These are phyloP conservation scores for Cephus sareptanus DNA, from an alignment of 2,888 invertebrate genomes.

Conservation along the genomic window DNA sequence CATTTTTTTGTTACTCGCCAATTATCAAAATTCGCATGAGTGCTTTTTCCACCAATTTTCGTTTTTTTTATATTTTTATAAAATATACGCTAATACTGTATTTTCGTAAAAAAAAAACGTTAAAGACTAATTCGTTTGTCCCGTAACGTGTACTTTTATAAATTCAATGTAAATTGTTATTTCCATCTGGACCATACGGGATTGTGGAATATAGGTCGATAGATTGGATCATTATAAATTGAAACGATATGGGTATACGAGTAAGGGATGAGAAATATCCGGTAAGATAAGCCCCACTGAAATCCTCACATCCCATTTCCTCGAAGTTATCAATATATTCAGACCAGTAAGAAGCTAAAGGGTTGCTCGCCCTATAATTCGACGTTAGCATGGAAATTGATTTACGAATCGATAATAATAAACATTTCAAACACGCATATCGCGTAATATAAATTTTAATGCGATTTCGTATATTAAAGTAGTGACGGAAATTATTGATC, in stretches of 20 bases:
- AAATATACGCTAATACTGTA: neutral
- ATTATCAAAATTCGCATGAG: neutral
- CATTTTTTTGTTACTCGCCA: neutral
- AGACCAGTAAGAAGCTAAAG: slow-evolving; percentile 33
- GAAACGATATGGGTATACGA: slow-evolving; percentile 1
- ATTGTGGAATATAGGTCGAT: neutral
- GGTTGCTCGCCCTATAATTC: slow-evolving; percentile 35
- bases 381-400: slow-evolving; percentile 45
- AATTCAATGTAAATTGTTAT: neutral
- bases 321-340: slow-evolving; percentile 33
- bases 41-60: neutral
- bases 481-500: neutral
- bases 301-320: slow-evolving; percentile 26
- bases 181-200: neutral
- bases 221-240: neutral
- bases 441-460: neutral
- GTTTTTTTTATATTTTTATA: neutral
- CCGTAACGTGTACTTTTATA: neutral
- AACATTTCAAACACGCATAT: neutral
- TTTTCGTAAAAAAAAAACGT: neutral
- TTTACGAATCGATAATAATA: slow-evolving; percentile 41
- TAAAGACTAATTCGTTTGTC: neutral
- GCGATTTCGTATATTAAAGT: neutral
- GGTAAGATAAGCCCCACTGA: slow-evolving; percentile 17
- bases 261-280: slow-evolving; percentile 15